Percentiles rank a stretch among this genome's conserved stretches.
Conservation (phyloP, 2,113 vertebrate genomes). For the Phaethon lepturus region DNA sequence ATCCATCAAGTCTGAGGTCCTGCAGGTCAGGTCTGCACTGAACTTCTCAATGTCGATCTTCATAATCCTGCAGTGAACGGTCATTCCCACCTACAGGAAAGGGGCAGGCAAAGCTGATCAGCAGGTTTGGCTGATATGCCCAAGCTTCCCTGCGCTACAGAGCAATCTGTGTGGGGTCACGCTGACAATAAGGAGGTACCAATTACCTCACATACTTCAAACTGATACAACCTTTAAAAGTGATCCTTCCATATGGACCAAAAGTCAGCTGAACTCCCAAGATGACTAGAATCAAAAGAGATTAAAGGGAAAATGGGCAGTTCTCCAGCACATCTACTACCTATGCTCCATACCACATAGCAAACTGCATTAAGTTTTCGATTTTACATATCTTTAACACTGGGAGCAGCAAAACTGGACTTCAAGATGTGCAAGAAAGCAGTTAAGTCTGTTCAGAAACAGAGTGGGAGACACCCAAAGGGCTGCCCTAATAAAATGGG, state of each 20-base stretch:
- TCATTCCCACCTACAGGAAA: conserved; percentile 92
- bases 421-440: background rate
- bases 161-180: rapidly evolving
- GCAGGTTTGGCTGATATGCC: background rate
- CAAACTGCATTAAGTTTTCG: background rate
- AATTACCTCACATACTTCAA: background rate
- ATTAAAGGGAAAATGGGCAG: background rate
- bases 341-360: background rate
- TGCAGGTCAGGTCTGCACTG: conserved; percentile 95
- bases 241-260: rapidly evolving
- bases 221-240: background rate
- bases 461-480: background rate
- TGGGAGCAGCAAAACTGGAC: background rate
- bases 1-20: conserved; percentile 95
- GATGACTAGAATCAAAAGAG: background rate
- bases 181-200: background rate
- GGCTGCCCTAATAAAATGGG: background rate
- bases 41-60: conserved; percentile 99
- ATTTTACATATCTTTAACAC: background rate
- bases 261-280: background rate
- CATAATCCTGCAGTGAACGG: conserved; percentile 97
- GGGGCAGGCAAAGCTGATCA: background rate
- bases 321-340: background rate
- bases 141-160: background rate
- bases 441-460: background rate